Conservation (phyloP, 2,113 vertebrate species). For the Triplophysa dalaica region DNA sequence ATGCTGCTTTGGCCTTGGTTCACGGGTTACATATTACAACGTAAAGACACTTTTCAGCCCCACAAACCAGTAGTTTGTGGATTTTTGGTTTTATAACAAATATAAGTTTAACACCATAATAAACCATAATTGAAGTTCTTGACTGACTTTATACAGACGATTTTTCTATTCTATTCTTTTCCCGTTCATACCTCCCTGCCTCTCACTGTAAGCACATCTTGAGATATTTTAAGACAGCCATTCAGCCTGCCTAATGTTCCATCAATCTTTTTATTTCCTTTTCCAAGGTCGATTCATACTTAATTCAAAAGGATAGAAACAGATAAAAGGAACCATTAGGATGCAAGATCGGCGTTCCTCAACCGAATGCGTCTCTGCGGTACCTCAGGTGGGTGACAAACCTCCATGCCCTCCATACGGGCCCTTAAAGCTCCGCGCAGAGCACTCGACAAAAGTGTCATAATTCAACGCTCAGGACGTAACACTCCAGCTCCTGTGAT, state of each 20-base stretch:
- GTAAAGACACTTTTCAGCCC: not conserved
- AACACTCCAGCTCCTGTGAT: constrained; percentile 37
- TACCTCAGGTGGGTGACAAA: constrained; percentile 16
- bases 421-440: not conserved
- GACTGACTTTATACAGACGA: too few species aligned
- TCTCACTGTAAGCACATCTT: constrained; percentile 7
- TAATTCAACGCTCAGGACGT: constrained; percentile 30
- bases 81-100: too few species aligned
- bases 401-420: not conserved
- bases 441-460: constrained; percentile 1
- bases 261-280: constrained; percentile 39
- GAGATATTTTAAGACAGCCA: constrained; percentile 22
- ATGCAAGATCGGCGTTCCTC: constrained; percentile 24
- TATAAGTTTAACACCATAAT: too few species aligned
- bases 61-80: too few species aligned
- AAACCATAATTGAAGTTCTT: too few species aligned
- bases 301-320: constrained; percentile 31
- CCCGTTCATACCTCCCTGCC: not conserved
- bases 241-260: constrained; percentile 36
- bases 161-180: not conserved
- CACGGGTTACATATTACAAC: not conserved
- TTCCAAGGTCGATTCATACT: constrained; percentile 49
- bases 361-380: constrained; percentile 9
- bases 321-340: constrained; percentile 46
- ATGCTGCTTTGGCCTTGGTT: not conserved